Evolutionary conservation across 1,140 invertebrate genomes (phyloP).

Genomic region (Hypsibius dujardini): DNA sequence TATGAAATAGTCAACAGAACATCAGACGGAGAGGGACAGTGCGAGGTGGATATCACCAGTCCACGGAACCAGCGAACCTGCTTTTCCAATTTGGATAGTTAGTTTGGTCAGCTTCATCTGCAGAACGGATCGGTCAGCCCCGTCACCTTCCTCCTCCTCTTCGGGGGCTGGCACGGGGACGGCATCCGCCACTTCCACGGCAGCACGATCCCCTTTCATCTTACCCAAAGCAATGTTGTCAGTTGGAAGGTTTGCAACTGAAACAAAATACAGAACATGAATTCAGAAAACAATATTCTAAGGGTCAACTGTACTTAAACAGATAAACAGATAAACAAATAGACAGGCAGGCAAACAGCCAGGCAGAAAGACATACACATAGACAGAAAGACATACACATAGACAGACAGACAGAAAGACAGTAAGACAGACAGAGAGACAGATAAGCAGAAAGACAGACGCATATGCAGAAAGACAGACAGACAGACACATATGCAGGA

Average conservation of each 20-base stretch:
- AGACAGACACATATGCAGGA: neutral
- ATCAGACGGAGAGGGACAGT: too few species aligned
- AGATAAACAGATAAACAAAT: too few species aligned
- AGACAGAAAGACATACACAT: too few species aligned
- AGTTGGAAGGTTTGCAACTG: neutral
- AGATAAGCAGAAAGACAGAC: neutral
- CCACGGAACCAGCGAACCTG: constrained; percentile 39
- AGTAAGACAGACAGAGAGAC: too few species aligned
- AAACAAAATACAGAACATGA: too few species aligned
- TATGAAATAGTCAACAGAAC: constrained; percentile 12
- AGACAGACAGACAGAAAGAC: too few species aligned
- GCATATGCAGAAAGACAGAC: neutral
- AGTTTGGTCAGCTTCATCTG: constrained; percentile 96
- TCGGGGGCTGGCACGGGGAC: constrained; percentile 25
- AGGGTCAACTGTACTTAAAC: too few species aligned
- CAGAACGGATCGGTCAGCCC: constrained; percentile 73
- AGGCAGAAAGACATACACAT: too few species aligned
- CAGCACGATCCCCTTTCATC: constrained; percentile 33
- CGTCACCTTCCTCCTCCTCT: constrained; percentile 34
- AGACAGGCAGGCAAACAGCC: too few species aligned
- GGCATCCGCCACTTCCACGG: constrained; percentile 18
- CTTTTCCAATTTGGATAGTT: constrained; percentile 98
- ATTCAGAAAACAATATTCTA: too few species aligned
- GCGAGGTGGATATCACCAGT: too few species aligned
- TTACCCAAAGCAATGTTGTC: constrained; percentile 17